A percentile compares a stretch with the other conserved stretches of the same genome.
phyloP scores from a whole-genome alignment of 92 coral and sea anemone species.

The Zoanthus sansibaricus region DNA sequence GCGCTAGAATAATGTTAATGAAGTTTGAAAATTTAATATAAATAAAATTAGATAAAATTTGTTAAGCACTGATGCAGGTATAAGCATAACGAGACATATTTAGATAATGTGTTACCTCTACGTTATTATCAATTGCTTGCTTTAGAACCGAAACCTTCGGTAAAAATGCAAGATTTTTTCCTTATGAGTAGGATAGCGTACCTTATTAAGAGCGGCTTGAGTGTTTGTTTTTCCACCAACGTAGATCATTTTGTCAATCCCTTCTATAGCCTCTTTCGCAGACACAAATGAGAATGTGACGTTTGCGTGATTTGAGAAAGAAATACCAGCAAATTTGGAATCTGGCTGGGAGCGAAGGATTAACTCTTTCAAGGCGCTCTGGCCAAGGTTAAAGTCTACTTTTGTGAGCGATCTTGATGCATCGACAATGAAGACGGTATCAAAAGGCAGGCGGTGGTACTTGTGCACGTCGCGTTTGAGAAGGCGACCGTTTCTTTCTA shows the following conservation, averaged over 20 bases:
- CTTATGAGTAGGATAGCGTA: not conserved
- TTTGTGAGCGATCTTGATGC: conserved; percentile 33
- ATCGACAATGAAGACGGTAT: conserved; percentile 39
- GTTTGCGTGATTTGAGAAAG: conserved; percentile 24
- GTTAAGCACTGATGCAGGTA: too few relatives aligned
- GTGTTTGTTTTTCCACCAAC: conserved; percentile 34
- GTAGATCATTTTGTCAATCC: conserved; percentile 5
- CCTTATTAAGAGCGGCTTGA: conserved; percentile 38
- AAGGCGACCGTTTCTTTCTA: conserved; percentile 57
- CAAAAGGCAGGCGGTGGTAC: not conserved
- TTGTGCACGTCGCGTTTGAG: conserved; percentile 15
- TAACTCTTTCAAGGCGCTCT: conserved; percentile 3
- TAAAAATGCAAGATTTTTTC: too few relatives aligned
- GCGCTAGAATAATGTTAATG: too few relatives aligned
- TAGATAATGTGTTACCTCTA: too few relatives aligned
- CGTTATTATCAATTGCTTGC: too few relatives aligned
- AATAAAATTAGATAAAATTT: too few relatives aligned
- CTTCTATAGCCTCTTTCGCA: conserved; percentile 38
- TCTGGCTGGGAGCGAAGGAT: conserved; percentile 27
- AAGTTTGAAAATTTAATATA: too few relatives aligned
- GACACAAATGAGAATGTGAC: conserved; percentile 26
- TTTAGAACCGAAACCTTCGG: too few relatives aligned
- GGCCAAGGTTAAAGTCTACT: conserved; percentile 5
- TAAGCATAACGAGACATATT: too few relatives aligned
- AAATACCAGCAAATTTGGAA: conserved; percentile 36